A percentile compares a stretch with the other conserved stretches of the same genome.
Conservation (phyloP, 2,113 vertebrate genomes). For the Empidonax traillii region DNA sequence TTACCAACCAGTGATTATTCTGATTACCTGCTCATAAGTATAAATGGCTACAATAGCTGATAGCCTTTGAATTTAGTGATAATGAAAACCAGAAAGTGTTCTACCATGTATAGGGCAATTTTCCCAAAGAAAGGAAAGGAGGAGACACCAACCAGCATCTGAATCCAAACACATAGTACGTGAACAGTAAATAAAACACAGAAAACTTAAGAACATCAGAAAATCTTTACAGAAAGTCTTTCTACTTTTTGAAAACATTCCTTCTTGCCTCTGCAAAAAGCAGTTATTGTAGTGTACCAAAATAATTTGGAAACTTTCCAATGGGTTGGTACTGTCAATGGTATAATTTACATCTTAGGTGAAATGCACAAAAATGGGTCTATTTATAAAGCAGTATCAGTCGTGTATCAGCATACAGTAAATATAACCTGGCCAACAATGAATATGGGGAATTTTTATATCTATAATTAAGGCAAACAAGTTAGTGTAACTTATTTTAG, state of each 20-base stretch:
- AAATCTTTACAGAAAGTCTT: neutral
- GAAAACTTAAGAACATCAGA: neutral
- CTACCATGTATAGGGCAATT: neutral
- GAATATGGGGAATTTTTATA: neutral
- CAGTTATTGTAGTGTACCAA: neutral
- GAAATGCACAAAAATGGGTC: neutral
- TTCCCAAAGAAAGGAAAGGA: conserved; percentile 16
- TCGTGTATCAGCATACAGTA: neutral
- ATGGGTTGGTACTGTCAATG: neutral
- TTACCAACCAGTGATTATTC: neutral
- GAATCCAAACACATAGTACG: neutral
- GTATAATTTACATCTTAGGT: neutral
- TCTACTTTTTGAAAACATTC: neutral
- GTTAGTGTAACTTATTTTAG: neutral
- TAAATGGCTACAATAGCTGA: neutral
- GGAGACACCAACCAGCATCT: neutral
- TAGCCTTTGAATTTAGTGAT: conserved; percentile 6
- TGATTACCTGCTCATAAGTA: neutral
- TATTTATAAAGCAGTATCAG: neutral
- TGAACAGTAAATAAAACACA: neutral
- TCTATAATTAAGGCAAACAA: neutral
- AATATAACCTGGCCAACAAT: neutral
- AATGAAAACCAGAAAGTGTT: neutral
- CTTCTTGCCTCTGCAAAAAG: neutral
- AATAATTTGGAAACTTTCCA: neutral